A percentile compares a stretch with the other conserved stretches of the same genome.
These are phyloP conservation scores for Pantala flavescens DNA, from an alignment of 1,140 invertebrate genomes.

Conservation along the genomic window DNA sequence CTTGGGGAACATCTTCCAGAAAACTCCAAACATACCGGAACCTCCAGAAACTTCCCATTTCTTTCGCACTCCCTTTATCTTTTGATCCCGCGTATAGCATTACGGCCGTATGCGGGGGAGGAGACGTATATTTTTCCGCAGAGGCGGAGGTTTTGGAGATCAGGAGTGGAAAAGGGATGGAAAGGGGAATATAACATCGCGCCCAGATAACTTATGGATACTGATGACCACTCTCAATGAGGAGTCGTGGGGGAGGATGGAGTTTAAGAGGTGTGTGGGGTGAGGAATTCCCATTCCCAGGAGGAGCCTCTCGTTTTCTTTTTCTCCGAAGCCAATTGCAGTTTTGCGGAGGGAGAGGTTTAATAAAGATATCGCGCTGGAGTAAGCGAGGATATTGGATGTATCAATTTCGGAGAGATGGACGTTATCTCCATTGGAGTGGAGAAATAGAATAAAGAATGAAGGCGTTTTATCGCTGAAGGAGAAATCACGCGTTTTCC, in stretches of 20 bases:
- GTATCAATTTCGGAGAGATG: not conserved
- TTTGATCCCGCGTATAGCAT: too few relatives aligned
- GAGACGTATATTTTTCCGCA: not conserved
- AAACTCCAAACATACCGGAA: too few relatives aligned
- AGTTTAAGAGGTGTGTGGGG: not conserved
- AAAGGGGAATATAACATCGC: not conserved
- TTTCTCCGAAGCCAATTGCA: not conserved
- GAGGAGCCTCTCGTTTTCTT: not conserved
- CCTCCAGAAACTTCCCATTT: too few relatives aligned
- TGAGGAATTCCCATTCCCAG: not conserved
- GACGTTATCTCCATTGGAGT: not conserved
- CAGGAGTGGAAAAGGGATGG: not conserved
- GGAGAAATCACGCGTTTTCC: too few relatives aligned
- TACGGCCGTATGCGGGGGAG: not conserved
- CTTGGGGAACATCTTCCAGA: too few relatives aligned
- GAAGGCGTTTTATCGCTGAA: too few relatives aligned
- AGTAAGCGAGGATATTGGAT: slow-evolving; percentile 1
- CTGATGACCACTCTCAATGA: not conserved
- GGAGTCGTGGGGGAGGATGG: not conserved
- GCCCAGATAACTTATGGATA: slow-evolving; percentile 7
- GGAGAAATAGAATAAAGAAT: not conserved
- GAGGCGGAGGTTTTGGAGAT: not conserved
- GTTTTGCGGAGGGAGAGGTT: not conserved
- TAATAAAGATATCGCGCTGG: not conserved
- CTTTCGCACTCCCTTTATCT: too few relatives aligned